phyloP scores from a whole-genome alignment of 2,797 vertebrate species.

The Chloroceryle amazona region DNA sequence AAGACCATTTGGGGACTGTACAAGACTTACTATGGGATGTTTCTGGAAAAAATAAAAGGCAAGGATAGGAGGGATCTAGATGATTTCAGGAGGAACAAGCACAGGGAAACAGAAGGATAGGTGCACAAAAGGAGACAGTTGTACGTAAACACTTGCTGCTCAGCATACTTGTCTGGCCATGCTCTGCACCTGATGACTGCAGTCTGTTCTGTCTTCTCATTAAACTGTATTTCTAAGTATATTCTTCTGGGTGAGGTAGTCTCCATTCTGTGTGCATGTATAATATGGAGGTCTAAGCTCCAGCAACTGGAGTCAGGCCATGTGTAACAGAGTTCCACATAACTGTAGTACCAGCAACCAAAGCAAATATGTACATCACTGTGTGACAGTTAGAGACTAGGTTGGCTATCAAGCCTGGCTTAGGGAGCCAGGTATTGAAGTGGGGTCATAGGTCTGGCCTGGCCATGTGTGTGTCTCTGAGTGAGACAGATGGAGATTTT shows the following conservation, averaged over 20 bases:
- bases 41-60: neutral
- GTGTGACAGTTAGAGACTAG: neutral
- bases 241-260: neutral
- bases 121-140: neutral
- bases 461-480: neutral
- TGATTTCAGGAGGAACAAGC: neutral
- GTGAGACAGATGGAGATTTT: neutral
- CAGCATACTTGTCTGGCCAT: neutral
- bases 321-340: accelerated
- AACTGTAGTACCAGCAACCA: neutral
- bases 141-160: neutral
- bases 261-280: neutral
- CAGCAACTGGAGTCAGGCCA: neutral
- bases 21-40: neutral
- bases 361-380: neutral
- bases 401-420: neutral
- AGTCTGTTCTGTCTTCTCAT: neutral
- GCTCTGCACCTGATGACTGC: neutral
- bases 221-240: neutral
- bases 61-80: neutral
- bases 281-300: neutral
- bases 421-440: neutral
- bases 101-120: neutral
- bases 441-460: neutral
- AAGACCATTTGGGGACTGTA: neutral